These are phyloP conservation scores for Nomada lathburiana DNA, from an alignment of 2,888 invertebrate genomes.

Conservation along the genomic window DNA sequence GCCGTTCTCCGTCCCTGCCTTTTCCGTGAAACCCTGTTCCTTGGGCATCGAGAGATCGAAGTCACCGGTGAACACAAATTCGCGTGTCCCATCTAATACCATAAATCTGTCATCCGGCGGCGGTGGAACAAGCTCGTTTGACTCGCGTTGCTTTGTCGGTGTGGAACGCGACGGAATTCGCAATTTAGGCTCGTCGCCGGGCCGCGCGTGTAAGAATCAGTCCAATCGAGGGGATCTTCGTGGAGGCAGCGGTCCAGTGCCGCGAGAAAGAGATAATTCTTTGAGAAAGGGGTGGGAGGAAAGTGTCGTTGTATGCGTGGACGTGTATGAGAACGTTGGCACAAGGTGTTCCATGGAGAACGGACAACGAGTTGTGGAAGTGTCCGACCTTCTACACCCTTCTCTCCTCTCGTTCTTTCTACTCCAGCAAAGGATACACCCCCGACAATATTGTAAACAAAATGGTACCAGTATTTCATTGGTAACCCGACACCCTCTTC, in stretches of 20 bases:
- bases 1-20: not conserved
- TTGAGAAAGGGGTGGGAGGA: conserved; percentile 45
- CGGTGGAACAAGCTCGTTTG: conserved; percentile 58
- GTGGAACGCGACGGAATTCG: conserved; percentile 61
- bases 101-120: conserved; percentile 60
- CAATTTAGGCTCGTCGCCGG: conserved; percentile 55
- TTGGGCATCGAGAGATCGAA: conserved; percentile 32
- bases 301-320: conserved; percentile 74
- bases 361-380: conserved; percentile 58
- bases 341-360: conserved; percentile 62
- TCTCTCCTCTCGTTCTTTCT: conserved; percentile 2
- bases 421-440: conserved; percentile 67
- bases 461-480: conserved; percentile 84
- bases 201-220: conserved; percentile 64
- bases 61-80: conserved; percentile 56
- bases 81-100: conserved; percentile 61
- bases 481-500: conserved; percentile 82
- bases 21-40: not conserved
- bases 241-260: conserved; percentile 48
- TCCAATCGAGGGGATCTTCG: conserved; percentile 66
- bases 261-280: conserved; percentile 76
- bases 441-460: conserved; percentile 84
- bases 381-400: conserved; percentile 58
- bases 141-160: conserved; percentile 59
- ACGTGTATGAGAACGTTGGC: conserved; percentile 50